Evolutionary conservation across 2,888 invertebrate genomes (phyloP).

Genomic region (Scaptomyza cyrtandrae): DNA sequence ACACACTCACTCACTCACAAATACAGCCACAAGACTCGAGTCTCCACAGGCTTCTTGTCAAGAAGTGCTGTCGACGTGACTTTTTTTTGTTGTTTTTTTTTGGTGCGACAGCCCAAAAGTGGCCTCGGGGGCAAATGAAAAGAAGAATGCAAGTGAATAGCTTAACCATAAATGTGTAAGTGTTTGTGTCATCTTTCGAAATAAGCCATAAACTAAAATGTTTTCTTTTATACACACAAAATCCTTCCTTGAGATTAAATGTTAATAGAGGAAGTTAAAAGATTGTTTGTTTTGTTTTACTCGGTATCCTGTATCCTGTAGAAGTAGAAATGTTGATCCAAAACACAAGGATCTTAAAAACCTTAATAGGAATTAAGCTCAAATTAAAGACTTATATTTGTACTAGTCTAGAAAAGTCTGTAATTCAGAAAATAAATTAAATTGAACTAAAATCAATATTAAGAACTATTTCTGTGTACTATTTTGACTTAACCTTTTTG

Average conservation of each 20-base stretch:
- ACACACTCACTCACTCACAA: slow-evolving; percentile 30
- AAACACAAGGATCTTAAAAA: no score
- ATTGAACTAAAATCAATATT: background rate
- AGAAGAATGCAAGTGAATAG: slow-evolving; percentile 29
- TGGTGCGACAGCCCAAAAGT: slow-evolving; percentile 27
- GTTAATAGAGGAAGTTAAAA: no score
- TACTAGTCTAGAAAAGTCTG: no score
- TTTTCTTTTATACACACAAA: background rate
- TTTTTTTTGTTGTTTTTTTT: slow-evolving; percentile 24
- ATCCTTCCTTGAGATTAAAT: no score
- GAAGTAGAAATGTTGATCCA: no score
- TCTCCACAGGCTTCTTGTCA: slow-evolving; percentile 31
- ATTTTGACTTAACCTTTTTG: no score
- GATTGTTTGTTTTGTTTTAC: no score
- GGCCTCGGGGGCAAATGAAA: slow-evolving; percentile 31
- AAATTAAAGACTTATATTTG: no score
- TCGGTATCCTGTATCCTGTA: no score
- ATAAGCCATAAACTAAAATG: background rate
- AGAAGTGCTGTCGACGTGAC: slow-evolving; percentile 22
- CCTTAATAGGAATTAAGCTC: no score
- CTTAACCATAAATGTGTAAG: slow-evolving; percentile 24
- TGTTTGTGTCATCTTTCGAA: background rate
- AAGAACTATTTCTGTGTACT: no score
- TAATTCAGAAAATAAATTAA: no score
- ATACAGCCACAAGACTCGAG: slow-evolving; percentile 9